Conservation (phyloP, 2,888 invertebrate species). For the Ecliptopera silaceata region DNA sequence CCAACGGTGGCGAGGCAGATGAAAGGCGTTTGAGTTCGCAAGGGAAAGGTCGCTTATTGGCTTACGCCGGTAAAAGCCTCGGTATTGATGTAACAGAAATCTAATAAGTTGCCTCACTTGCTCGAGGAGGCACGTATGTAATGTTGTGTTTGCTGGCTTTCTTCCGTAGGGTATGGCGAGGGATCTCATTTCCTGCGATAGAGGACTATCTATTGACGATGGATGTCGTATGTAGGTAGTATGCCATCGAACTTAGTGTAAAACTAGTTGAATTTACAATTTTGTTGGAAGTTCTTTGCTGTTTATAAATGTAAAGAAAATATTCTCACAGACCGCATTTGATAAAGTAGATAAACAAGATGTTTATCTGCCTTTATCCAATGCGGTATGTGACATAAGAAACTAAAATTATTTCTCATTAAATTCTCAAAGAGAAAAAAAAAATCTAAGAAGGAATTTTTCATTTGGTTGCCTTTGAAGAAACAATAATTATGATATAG, state of each 20-base stretch:
- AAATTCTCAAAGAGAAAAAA: background rate
- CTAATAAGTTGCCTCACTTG: conserved; percentile 47
- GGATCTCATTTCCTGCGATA: conserved; percentile 30
- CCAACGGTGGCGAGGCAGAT: conserved; percentile 22
- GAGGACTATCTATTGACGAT: background rate
- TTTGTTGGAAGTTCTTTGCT: too few species aligned
- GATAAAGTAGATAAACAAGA: too few species aligned
- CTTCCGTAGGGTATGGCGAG: conserved; percentile 13
- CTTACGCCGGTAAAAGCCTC: conserved; percentile 54
- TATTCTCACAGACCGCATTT: too few species aligned
- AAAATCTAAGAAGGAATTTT: conserved; percentile 1
- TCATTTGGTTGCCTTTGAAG: conserved; percentile 1
- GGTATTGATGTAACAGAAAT: conserved; percentile 54
- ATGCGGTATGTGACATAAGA: too few species aligned
- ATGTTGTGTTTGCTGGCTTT: conserved; percentile 22
- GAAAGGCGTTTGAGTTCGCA: conserved; percentile 37
- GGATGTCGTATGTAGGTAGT: too few species aligned
- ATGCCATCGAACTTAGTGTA: too few species aligned
- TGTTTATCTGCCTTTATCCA: too few species aligned
- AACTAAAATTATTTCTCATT: too few species aligned
- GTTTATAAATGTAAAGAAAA: too few species aligned
- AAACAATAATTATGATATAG: background rate
- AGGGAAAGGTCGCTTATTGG: conserved; percentile 53
- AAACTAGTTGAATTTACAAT: too few species aligned
- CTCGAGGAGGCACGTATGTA: conserved; percentile 13